A percentile compares a stretch with the other conserved stretches of the same genome.
Evolutionary conservation across 1,140 invertebrate genomes (phyloP).

Genomic region (Odontomachus brunneus): DNA sequence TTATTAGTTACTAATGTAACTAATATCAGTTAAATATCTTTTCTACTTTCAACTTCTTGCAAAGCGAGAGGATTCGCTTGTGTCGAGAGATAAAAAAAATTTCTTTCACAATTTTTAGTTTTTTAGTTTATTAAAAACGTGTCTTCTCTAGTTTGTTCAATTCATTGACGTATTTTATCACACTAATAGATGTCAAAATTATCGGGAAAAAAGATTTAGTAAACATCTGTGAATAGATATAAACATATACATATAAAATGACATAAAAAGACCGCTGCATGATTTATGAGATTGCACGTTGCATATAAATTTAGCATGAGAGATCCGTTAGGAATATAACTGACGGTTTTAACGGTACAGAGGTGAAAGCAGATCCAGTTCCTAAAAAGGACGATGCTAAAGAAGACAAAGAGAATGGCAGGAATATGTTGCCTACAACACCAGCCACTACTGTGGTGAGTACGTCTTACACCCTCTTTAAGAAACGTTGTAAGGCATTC

Average conservation of each 20-base stretch:
- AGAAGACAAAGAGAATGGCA: slow-evolving; percentile 84
- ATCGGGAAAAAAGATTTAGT: slow-evolving; percentile 23
- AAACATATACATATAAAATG: slow-evolving; percentile 3
- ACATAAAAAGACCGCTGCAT: slow-evolving; percentile 57
- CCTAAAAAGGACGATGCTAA: slow-evolving; percentile 83
- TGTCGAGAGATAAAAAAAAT: not conserved
- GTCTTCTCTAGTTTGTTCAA: not conserved
- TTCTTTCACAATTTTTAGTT: not conserved
- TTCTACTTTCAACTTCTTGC: slow-evolving; percentile 1
- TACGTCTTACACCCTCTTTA: slow-evolving; percentile 73
- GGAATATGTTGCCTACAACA: slow-evolving; percentile 77
- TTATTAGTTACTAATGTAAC: slow-evolving; percentile 54
- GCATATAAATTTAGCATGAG: slow-evolving; percentile 76
- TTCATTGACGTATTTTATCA: slow-evolving; percentile 16
- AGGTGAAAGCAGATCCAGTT: slow-evolving; percentile 82
- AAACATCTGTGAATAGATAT: not conserved
- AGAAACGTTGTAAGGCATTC: slow-evolving; percentile 65
- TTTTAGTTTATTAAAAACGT: slow-evolving; percentile 17
- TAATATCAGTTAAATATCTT: slow-evolving; percentile 14
- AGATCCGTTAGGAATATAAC: slow-evolving; percentile 82
- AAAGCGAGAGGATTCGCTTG: slow-evolving; percentile 5
- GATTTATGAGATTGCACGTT: slow-evolving; percentile 70
- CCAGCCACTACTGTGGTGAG: slow-evolving; percentile 81
- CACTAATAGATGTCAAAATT: slow-evolving; percentile 3
- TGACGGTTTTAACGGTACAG: slow-evolving; percentile 83